These are phyloP conservation scores for Sylvia borin DNA, from an alignment of 2,797 vertebrate species.

Conservation along the genomic window DNA sequence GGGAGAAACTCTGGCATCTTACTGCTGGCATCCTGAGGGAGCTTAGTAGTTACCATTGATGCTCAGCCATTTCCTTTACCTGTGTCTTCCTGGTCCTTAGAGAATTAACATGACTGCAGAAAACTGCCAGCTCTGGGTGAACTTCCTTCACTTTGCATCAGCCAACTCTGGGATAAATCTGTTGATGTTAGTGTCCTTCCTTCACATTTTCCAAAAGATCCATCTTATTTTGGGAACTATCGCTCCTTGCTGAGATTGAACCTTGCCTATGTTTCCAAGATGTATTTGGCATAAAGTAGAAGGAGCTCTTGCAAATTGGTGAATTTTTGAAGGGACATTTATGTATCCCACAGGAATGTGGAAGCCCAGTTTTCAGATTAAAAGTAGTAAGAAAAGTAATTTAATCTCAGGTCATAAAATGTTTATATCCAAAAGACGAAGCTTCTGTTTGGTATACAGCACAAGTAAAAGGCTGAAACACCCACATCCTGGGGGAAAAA, in stretches of 20 bases:
- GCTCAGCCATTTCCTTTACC: background rate
- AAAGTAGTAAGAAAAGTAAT: background rate
- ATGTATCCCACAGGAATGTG: background rate
- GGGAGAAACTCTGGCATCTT: background rate
- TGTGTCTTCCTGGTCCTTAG: background rate
- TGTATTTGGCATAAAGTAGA: background rate
- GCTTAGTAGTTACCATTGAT: accelerated
- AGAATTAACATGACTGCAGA: background rate
- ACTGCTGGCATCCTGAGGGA: background rate
- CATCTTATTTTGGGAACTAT: background rate
- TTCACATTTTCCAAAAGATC: background rate
- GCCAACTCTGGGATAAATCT: background rate
- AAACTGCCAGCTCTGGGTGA: background rate
- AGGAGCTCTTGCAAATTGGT: background rate
- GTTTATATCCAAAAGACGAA: background rate
- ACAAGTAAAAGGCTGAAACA: background rate
- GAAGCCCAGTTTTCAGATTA: background rate
- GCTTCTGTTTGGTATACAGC: background rate
- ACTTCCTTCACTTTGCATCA: background rate
- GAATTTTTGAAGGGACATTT: background rate
- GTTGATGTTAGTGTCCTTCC: background rate
- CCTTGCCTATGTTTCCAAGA: background rate
- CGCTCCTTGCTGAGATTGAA: background rate
- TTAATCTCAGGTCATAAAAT: background rate
- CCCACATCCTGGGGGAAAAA: background rate